Base-by-base conservation (phyloP, 2,888 invertebrate species). In the Galerucella calmariensis region DNA sequence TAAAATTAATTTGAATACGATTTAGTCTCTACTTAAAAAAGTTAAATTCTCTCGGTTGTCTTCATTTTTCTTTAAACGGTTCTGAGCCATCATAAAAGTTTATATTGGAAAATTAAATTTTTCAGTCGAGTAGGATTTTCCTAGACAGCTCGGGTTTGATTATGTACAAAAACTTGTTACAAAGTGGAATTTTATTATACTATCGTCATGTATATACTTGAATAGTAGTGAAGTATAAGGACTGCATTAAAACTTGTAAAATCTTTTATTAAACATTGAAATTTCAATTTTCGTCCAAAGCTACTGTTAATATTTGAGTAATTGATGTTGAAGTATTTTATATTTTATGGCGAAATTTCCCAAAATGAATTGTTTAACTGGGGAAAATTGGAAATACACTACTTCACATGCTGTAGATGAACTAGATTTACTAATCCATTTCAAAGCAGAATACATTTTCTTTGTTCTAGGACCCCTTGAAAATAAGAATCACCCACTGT, bases 1-100 rank as follows among this genome's bases (percentile, higher is more conserved):
- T 72, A 66, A 72, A 72, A 66, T 66, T 72, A 59, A 72, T 72
- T 72, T 72, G 59, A 72, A 72, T 72, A 59, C 72, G 72, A 72
- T 72, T 27, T 66, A 72, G 66, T 67, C 59, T 56, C 59, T 66
- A 67, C 66, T 72, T 72, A 66, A 66, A 72, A 72, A 72, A 72
- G 72, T 72, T 72, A 66, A 67, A 72, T 72, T 67, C 66, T 24
- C 59, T 58, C 48, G 44, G 66, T 72, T 67, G 46, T 44, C 72
- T 35, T 67, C 48, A 66, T 72, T 72, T 72, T 72, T 72, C 46
- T 67, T 53, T n/a, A 59, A 72, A 67, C 72, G 16, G 35, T 48
- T 20, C 53, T n/a, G 20, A 69, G 62, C 61, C 71, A 53, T 35
- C 71, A 65, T 58, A n/a, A 72, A 72, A 66, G 41, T 72, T 72